phyloP scores from a whole-genome alignment of 2,888 invertebrate species.

The Platycheirus albimanus region DNA sequence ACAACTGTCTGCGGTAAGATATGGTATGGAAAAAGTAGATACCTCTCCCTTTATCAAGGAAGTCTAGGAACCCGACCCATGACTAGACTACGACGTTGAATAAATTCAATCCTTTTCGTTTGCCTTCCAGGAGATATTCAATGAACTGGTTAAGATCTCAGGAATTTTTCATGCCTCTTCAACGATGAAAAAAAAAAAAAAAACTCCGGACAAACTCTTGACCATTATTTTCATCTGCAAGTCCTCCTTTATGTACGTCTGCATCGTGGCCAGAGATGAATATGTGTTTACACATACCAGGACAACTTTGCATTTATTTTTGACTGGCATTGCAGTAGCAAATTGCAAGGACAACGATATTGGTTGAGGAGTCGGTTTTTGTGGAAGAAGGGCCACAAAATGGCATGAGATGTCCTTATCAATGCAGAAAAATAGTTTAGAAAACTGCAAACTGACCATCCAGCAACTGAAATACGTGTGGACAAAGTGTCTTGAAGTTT shows the following conservation, averaged over 20 bases:
- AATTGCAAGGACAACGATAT: constrained; percentile 40
- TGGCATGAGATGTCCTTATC: constrained; percentile 14
- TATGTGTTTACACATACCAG: not conserved
- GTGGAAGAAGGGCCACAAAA: not conserved
- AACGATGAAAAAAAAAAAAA: not conserved
- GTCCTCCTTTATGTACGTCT: constrained; percentile 15
- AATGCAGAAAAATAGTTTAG: constrained; percentile 23
- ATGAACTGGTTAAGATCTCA: constrained; percentile 20
- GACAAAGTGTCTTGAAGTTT: constrained; percentile 70
- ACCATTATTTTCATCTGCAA: constrained; percentile 32
- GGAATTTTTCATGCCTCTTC: constrained; percentile 32
- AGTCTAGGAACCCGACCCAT: no score
- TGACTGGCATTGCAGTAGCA: constrained; percentile 57
- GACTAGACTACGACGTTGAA: no score
- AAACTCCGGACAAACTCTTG: constrained; percentile 14
- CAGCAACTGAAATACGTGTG: constrained; percentile 50
- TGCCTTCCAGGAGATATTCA: constrained; percentile 27
- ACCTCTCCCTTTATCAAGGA: not conserved
- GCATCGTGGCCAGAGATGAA: not conserved
- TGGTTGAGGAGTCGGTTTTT: not conserved
- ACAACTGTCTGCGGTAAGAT: constrained; percentile 5
- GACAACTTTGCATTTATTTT: constrained; percentile 53
- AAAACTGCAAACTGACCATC: constrained; percentile 43
- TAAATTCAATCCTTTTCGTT: constrained; percentile 29
- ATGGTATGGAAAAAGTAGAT: not conserved